These are phyloP conservation scores for Chydorus sphaericus DNA, from an alignment of 2,888 invertebrate genomes.

Conservation along the genomic window DNA sequence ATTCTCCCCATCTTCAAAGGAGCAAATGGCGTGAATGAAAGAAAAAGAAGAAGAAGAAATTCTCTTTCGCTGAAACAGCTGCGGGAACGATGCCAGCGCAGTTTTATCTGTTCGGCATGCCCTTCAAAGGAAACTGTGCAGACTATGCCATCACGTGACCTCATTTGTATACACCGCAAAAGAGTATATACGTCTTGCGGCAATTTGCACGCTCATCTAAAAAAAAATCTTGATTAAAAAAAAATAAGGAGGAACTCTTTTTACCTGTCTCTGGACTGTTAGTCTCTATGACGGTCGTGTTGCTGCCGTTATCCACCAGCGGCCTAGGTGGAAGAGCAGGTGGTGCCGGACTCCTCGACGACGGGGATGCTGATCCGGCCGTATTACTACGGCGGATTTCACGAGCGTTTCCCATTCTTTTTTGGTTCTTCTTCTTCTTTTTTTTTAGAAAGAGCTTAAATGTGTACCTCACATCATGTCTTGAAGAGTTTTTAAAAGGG, in stretches of 20 bases:
- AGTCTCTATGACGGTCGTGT: not conserved
- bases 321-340: slow-evolving; percentile 12
- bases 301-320: not conserved
- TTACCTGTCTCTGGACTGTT: slow-evolving; percentile 1
- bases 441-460: not conserved
- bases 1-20: too few species aligned
- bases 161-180: not conserved
- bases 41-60: not conserved
- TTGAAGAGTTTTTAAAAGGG: not conserved
- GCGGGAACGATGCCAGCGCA: too few species aligned
- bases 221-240: too few species aligned
- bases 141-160: not conserved
- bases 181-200: not conserved
- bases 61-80: too few species aligned
- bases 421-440: not conserved
- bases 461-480: too few species aligned
- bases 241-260: not conserved
- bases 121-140: not conserved
- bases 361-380: not conserved
- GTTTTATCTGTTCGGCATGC: too few species aligned
- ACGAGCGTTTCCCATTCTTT: not conserved
- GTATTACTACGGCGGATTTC: not conserved
- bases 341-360: too few species aligned
- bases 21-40: not conserved
- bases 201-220: slow-evolving; percentile 1